Conservation (phyloP, 2,888 invertebrate genomes). For the Aethes cnicana region DNA sequence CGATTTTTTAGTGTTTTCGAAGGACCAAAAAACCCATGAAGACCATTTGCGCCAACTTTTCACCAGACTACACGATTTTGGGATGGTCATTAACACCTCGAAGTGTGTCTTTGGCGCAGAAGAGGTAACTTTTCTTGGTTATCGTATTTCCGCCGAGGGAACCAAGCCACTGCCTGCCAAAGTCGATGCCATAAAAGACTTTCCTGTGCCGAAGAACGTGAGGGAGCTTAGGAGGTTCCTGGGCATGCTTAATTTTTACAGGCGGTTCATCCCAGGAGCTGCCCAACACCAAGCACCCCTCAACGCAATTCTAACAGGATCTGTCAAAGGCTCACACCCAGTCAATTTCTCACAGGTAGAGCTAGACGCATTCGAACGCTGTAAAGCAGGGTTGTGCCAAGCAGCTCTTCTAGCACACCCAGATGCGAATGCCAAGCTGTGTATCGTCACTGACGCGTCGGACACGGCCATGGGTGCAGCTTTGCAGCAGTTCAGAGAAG, state of each 20-base stretch:
- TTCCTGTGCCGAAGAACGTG: slow-evolving; percentile 33
- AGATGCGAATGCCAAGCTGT: too few species aligned
- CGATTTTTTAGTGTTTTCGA: slow-evolving; percentile 39
- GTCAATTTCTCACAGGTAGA: too few species aligned
- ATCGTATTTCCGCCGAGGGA: neutral
- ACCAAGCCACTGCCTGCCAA: neutral
- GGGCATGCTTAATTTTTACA: slow-evolving; percentile 32
- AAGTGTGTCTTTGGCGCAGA: slow-evolving; percentile 1
- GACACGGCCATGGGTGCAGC: too few species aligned
- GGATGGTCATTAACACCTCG: neutral
- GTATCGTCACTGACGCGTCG: too few species aligned
- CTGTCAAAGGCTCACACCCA: too few species aligned
- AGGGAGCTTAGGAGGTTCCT: slow-evolving; percentile 36
- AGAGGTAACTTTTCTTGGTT: slow-evolving; percentile 6
- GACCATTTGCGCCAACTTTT: neutral
- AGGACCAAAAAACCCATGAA: slow-evolving; percentile 13
- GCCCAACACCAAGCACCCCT: slow-evolving; percentile 29
- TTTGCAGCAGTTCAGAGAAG: too few species aligned
- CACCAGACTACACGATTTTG: neutral
- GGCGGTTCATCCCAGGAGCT: slow-evolving; percentile 27
- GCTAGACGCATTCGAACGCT: too few species aligned
- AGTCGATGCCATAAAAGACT: slow-evolving; percentile 1
- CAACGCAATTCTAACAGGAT: slow-evolving; percentile 1
- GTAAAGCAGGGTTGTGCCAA: too few species aligned
- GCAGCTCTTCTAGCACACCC: too few species aligned